phyloP scores from a whole-genome alignment of 1,140 invertebrate genomes.

The Oryctes rhinoceros region DNA sequence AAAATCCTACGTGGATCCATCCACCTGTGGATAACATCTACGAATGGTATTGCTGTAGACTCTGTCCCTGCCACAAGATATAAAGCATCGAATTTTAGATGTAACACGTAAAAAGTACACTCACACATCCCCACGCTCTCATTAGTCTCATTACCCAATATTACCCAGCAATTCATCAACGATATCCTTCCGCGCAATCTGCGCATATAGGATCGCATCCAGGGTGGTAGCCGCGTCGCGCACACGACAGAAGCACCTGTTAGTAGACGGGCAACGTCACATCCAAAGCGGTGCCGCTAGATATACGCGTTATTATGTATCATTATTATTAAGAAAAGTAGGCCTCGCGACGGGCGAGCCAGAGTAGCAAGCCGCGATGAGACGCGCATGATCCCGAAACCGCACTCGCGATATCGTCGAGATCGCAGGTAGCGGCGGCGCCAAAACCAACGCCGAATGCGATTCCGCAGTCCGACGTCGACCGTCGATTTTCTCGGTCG shows the following conservation, averaged over 20 bases:
- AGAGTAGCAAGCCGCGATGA: background rate
- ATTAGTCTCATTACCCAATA: too few species aligned
- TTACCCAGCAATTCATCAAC: too few species aligned
- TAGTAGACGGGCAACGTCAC: background rate
- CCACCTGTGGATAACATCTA: too few species aligned
- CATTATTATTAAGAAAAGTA: background rate
- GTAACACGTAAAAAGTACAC: too few species aligned
- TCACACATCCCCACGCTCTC: too few species aligned
- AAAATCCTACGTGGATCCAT: too few species aligned
- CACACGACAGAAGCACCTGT: background rate
- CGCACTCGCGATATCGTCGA: slow-evolving; percentile 5
- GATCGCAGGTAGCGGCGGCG: slow-evolving; percentile 23
- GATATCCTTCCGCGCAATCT: too few species aligned
- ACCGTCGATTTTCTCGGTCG: slow-evolving; percentile 25
- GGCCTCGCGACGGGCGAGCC: background rate
- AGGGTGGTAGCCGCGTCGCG: too few species aligned
- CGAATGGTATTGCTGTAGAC: too few species aligned
- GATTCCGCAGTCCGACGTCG: slow-evolving; percentile 13
- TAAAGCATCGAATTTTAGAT: too few species aligned
- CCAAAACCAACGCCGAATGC: slow-evolving; percentile 1
- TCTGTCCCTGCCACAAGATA: too few species aligned
- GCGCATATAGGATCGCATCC: too few species aligned
- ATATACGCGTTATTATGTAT: background rate
- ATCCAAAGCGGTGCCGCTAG: background rate
- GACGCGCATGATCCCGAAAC: slow-evolving; percentile 5